Conservation (phyloP, 1,140 invertebrate genomes). For the Zaprionus capensis region DNA sequence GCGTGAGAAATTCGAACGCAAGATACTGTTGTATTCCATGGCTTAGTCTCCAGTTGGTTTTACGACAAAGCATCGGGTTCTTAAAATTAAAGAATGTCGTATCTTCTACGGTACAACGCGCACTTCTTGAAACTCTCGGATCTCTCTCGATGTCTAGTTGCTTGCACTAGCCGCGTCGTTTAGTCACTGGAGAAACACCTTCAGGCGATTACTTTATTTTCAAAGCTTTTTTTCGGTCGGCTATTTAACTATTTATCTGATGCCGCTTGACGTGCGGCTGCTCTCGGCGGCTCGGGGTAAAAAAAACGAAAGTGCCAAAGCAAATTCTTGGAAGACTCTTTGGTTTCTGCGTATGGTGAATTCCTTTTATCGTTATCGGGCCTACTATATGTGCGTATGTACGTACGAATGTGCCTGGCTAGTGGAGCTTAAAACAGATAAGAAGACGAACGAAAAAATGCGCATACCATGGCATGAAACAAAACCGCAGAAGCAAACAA, state of each 20-base stretch:
- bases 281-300: slow-evolving; percentile 15
- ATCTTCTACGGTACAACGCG: slow-evolving; percentile 10
- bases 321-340: slow-evolving; percentile 50
- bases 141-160: slow-evolving; percentile 21
- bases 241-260: slow-evolving; percentile 55
- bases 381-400: slow-evolving; percentile 9
- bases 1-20: slow-evolving; percentile 74
- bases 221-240: slow-evolving; percentile 22
- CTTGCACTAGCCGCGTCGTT: slow-evolving; percentile 53
- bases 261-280: slow-evolving; percentile 16
- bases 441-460: slow-evolving; percentile 15
- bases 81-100: neutral
- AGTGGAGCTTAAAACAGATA: slow-evolving; percentile 53
- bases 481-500: slow-evolving; percentile 30
- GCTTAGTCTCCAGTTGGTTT: neutral
- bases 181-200: slow-evolving; percentile 53
- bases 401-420: slow-evolving; percentile 1
- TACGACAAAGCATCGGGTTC: neutral
- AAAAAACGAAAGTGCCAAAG: slow-evolving; percentile 60
- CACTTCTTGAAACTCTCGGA: neutral
- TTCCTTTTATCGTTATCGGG: slow-evolving; percentile 68
- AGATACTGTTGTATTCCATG: slow-evolving; percentile 64
- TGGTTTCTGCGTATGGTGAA: slow-evolving; percentile 62
- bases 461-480: slow-evolving; percentile 14
- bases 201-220: slow-evolving; percentile 22